Evolutionary conservation across 2,113 vertebrate genomes (phyloP), one percentile per base, ranked within the genome.

Genomic region (Albula goreensis): DNA sequence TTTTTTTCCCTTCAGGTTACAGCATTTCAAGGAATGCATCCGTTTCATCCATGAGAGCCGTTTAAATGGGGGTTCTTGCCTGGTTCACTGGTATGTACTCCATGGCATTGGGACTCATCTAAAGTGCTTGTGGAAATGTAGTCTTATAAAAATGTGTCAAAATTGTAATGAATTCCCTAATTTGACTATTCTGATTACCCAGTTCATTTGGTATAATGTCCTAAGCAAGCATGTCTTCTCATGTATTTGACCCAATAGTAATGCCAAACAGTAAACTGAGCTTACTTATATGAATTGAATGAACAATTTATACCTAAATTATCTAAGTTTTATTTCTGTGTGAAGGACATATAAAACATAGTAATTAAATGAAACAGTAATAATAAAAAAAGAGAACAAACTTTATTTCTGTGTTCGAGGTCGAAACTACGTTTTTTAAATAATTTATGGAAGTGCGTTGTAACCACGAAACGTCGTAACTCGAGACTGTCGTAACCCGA

Each of bases 21-120:
- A 97, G 84, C 95, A 98, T 93, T 98, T 98, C 60, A 97, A 95
- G 94, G 96, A 98, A 86, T 94, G 95, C 88, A 97, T 98, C 91
- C 87, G 88, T 85, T 98, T 98, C 89, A 97, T 98, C 89, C 97
- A 98, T 0, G 94, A 97, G 51, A 96, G 96, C 87, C 96, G 97
- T 53, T 92, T 98, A 0, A 89, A 85, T 11, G 96, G 96, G 66
- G 97, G 97, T 52, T 90, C 94, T 52, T 98, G 97, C 91, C 96
- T 98, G 0, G 95, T 98, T 83, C 97, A 98, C 78, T 98, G 97
- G 97, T 98, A 92, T 88, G 97, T 93, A 78, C 22, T 7, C 31
- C 31, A 41, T 41, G 31, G 31, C 31, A 41, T 3, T 1, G 22
- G 60, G 22, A 22, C 1, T 22, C 2, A 66, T 66, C 31, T 66